Evolutionary conservation across 1,140 invertebrate species (phyloP), one percentile per base, ranked within the genome.

Genomic region (Thaumatotibia leucotreta): DNA sequence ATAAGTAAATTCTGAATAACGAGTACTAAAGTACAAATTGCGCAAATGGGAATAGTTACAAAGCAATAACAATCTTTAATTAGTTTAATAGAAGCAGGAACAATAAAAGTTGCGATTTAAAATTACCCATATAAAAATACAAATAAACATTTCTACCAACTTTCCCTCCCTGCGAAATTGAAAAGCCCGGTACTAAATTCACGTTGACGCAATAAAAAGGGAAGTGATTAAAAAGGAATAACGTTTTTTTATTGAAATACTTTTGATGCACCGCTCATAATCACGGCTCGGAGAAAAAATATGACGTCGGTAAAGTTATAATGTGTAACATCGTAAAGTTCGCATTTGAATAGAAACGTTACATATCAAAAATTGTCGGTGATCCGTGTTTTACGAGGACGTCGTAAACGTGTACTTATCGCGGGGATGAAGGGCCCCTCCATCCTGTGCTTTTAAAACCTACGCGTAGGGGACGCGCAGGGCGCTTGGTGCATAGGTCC

Each of bases 361-460:
- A 91, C 88, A 89, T 91, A 91, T 91, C 88, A 91, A 91, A 91
- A 91, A 89, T 89, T 89, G 88, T 88, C 88, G 88, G 84, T 91
- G 86, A 91, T 88, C 88, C 88, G 84, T 89, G 80, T 83, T 91
- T 91, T 91, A 91, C 88, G 88, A 89, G 85, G 83, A 81, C 77
- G 82, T 89, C 88, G 84, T 91, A 91, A 89, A 88, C 79, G 79
- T 85, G 83, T 91, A 88, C 85, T 91, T 88, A 89, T 83, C 76
- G 74, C 72, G 82, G 82, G 86, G 86, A 90, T 88, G 87, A 88
- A 88, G 75, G 77, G 74, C 69, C 81, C 82, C 80, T 83, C 74
- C 75, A 74, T 62, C 68, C 74, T 87, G 76, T 84, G 81, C 82
- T 86, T n/a, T n/a, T 84, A 86, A 89, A 89, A 83, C 83, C 84